Percentiles rank a stretch among this genome's conserved stretches.
These are phyloP conservation scores for Pseudomyrmex sp. DNA, from an alignment of 1,140 invertebrate species.

Conservation along the genomic window DNA sequence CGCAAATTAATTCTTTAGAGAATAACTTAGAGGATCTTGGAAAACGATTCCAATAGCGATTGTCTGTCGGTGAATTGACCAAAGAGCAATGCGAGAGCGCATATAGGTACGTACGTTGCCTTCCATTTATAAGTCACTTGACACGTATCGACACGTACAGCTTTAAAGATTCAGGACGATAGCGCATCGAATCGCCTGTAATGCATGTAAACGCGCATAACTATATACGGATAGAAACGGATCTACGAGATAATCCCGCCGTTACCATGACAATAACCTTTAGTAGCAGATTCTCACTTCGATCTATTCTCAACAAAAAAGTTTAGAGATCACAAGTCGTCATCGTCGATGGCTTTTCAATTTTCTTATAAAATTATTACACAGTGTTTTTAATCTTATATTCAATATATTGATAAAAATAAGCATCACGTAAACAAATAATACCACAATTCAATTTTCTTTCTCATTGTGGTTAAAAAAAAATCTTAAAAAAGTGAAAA, in stretches of 20 bases:
- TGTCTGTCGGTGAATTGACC: constrained; percentile 33
- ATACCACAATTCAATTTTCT: no score
- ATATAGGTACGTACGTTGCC: constrained; percentile 29
- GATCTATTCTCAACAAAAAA: no score
- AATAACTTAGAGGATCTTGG: not conserved
- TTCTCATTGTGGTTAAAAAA: no score
- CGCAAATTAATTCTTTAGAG: no score
- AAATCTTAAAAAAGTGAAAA: no score
- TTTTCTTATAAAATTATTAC: no score
- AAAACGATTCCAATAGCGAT: constrained; percentile 6
- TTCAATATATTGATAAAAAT: no score
- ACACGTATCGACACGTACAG: constrained; percentile 49
- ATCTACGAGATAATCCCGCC: constrained; percentile 1
- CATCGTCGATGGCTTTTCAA: no score
- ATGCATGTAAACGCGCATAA: constrained; percentile 28
- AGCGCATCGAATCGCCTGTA: constrained; percentile 23
- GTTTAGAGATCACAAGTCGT: no score
- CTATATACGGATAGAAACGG: not conserved
- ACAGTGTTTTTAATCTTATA: no score
- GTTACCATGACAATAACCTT: not conserved
- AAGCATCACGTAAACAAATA: no score
- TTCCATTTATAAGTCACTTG: constrained; percentile 56
- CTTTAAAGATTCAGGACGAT: constrained; percentile 52
- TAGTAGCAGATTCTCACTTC: not conserved
- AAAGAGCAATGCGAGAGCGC: constrained; percentile 17